phyloP scores from a whole-genome alignment of 2,888 invertebrate genomes.

The Tetrapedia diversipes region DNA sequence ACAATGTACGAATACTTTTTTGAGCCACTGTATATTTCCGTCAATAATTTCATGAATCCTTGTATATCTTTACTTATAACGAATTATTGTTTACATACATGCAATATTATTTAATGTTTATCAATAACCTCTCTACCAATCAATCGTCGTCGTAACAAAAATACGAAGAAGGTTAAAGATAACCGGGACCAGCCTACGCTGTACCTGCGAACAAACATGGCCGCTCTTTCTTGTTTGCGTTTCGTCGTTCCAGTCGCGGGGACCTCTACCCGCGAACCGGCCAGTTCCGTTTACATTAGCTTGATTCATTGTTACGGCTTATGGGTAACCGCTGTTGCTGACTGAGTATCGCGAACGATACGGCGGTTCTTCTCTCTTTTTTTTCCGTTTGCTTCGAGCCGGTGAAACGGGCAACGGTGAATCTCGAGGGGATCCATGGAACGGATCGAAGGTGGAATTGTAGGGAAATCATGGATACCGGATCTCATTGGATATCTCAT shows the following conservation, averaged over 20 bases:
- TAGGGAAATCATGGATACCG: conserved; percentile 13
- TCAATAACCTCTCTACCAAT: no score
- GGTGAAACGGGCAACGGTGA: conserved; percentile 37
- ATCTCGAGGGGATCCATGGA: conserved; percentile 7
- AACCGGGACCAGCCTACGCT: no score
- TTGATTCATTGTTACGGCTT: conserved; percentile 42
- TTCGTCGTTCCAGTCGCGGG: not conserved
- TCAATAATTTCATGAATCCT: no score
- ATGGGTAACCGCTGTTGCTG: not conserved
- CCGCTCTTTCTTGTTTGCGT: not conserved
- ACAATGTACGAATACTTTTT: no score
- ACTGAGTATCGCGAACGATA: not conserved
- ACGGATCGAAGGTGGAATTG: not conserved
- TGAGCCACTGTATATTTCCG: no score
- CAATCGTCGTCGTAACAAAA: no score
- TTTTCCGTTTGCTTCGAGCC: not conserved
- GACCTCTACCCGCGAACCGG: conserved; percentile 3
- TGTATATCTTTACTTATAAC: no score
- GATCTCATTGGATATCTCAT: not conserved
- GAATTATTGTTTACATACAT: no score
- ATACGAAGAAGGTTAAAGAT: no score
- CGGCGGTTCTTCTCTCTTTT: conserved; percentile 9
- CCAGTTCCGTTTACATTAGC: conserved; percentile 55
- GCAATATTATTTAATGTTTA: no score
- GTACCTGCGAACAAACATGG: no score